Evolutionary conservation across 2,797 vertebrate species (phyloP).

Genomic region (Myotis myotis): DNA sequence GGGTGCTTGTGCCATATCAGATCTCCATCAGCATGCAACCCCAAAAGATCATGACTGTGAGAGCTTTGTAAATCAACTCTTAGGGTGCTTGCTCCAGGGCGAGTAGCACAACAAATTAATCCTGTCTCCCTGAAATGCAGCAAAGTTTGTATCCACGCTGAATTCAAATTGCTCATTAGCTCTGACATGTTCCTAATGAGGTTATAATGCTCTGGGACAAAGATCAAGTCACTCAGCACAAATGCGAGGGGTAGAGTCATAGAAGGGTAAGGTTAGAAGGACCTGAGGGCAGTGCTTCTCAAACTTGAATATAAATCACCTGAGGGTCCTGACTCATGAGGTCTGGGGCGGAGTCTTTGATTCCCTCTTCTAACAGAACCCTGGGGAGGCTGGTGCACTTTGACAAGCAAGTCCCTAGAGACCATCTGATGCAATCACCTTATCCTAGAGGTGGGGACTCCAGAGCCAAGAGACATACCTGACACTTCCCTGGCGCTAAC

Average conservation of each 20-base stretch:
- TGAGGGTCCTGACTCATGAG: not conserved
- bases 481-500: not conserved
- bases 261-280: constrained; percentile 49
- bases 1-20: constrained; percentile 45
- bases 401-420: not conserved
- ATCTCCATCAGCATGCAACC: constrained; percentile 59
- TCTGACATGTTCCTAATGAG: constrained; percentile 77
- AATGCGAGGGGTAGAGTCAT: constrained; percentile 19
- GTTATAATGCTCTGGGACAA: constrained; percentile 76
- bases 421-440: not conserved
- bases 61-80: constrained; percentile 68
- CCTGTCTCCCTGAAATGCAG: constrained; percentile 69
- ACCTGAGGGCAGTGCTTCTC: not conserved
- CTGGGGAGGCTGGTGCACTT: not conserved
- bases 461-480: not conserved
- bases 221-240: constrained; percentile 68
- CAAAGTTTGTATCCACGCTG: constrained; percentile 66
- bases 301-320: not conserved
- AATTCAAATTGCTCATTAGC: constrained; percentile 77
- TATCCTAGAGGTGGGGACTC: not conserved
- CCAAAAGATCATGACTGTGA: constrained; percentile 48
- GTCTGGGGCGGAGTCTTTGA: too few species aligned
- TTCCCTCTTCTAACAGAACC: not conserved
- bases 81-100: constrained; percentile 56
- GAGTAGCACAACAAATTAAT: constrained; percentile 75